These are phyloP conservation scores for Oreochromis niloticus DNA, from an alignment of 2,113 vertebrate genomes.

Conservation along the genomic window DNA sequence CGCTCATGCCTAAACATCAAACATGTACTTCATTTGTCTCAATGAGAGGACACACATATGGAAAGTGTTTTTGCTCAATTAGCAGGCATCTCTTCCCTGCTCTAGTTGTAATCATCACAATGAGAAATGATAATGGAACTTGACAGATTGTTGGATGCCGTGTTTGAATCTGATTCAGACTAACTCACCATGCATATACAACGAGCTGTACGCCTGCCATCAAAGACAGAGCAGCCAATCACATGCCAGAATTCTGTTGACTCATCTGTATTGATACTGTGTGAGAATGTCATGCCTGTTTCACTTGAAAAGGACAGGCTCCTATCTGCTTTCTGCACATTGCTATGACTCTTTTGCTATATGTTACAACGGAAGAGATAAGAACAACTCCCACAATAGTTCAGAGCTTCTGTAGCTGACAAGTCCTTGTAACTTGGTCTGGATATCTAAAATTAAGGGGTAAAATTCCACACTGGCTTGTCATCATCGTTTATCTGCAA, in stretches of 20 bases:
- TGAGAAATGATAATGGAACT: slow-evolving; percentile 14
- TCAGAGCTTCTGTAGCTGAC: not conserved
- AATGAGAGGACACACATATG: not conserved
- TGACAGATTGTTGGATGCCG: slow-evolving; percentile 27
- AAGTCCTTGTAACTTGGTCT: not conserved
- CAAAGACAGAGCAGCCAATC: slow-evolving; percentile 29
- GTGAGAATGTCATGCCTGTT: slow-evolving; percentile 34
- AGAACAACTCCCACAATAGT: slow-evolving; percentile 21
- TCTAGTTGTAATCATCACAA: slow-evolving; percentile 27
- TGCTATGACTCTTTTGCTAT: slow-evolving; percentile 9
- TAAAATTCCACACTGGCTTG: slow-evolving; percentile 5
- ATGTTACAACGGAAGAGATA: slow-evolving; percentile 23
- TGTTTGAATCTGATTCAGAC: slow-evolving; percentile 35
- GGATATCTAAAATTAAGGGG: not conserved
- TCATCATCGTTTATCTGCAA: slow-evolving; percentile 21
- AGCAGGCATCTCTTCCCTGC: not conserved
- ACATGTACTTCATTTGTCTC: not conserved
- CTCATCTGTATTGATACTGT: slow-evolving; percentile 42
- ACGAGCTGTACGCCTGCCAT: slow-evolving; percentile 8
- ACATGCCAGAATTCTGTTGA: slow-evolving; percentile 22
- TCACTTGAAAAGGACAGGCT: slow-evolving; percentile 37
- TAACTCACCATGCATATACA: slow-evolving; percentile 28
- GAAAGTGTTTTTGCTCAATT: slow-evolving; percentile 15
- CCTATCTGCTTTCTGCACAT: slow-evolving; percentile 53
- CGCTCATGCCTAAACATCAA: not conserved